Base-by-base conservation (phyloP, 2,113 vertebrate genomes). In the Leucoraja erinaceus region DNA sequence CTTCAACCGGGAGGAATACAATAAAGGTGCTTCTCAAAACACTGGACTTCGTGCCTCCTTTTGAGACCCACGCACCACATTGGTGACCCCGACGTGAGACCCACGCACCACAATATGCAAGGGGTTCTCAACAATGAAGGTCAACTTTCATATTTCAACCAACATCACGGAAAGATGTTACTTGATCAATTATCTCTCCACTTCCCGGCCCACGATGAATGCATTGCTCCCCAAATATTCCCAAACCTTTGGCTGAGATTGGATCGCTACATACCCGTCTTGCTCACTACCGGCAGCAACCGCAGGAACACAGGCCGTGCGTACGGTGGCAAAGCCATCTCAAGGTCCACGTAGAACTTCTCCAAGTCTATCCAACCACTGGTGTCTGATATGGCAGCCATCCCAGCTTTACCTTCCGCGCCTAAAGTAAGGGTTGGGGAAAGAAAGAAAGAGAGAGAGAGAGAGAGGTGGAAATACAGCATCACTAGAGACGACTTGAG, bases 381-480 rank as follows among this genome's bases (percentile, higher is more conserved):
- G 0, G 97, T 96, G 94, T 97, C 98, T 0, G 97, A 98, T 0
- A 99, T 96, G n/a, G 99, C 98, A 0, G 98, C 99, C 99, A 99
- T 99, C 78, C 99, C 99, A 0, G 98, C 98, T 93, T 97, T 98
- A n/a, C 99, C 99, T 93, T 99, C 99, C 0, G 96, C 96, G 77
- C 99, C 99, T 99, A 95, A 74, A 90, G 12, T 31, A 93, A 12
- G 33, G 31, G 93, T 88, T 31, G 1, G 5, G 54, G 0, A 11
- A 94, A 72, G 94, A 86, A 0, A 0, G n/a, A n/a, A n/a, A 33
- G 2, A 2, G 38, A 93, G 11, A 2, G 8, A 5, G 28, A 10
- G 38, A 93, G 11, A 2, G 8, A 5, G 28, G 28, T 14, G 5
- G 0, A 61, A 18, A 1, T 31, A 12, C 11, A 6, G 56, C 83